Conservation (phyloP, 2,113 vertebrate species). For the Acanthisitta chloris region DNA sequence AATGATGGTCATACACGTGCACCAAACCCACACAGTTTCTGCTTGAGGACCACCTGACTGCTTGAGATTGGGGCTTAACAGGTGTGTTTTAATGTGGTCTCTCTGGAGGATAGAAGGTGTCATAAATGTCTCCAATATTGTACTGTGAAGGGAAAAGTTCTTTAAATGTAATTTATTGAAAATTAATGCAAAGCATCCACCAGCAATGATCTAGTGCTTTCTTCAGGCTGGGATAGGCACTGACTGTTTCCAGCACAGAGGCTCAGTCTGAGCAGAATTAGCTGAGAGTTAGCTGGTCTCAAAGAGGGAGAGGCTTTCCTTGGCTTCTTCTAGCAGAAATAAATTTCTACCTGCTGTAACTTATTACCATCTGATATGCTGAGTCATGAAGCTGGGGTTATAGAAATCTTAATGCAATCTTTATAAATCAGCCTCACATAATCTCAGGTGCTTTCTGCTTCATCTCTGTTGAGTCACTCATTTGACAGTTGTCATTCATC, state of each 20-base stretch:
- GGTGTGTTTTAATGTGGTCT: background rate
- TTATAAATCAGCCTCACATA: conserved; percentile 66
- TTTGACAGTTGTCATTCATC: conserved; percentile 67
- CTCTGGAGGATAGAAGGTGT: background rate
- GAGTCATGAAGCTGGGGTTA: conserved; percentile 64
- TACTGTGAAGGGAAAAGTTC: background rate
- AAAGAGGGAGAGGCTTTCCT: background rate
- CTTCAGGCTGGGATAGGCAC: background rate
- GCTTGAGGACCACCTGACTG: background rate
- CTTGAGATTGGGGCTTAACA: accelerated
- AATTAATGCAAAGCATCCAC: background rate
- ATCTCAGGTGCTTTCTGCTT: conserved; percentile 49
- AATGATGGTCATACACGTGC: accelerated
- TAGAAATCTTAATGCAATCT: conserved; percentile 69
- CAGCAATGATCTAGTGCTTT: background rate
- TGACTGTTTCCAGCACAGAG: background rate
- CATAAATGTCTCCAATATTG: background rate
- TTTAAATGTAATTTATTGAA: background rate
- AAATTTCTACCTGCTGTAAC: conserved; percentile 67
- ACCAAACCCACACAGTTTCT: background rate
- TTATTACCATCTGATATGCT: conserved; percentile 62
- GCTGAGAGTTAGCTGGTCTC: background rate
- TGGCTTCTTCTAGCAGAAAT: conserved; percentile 53
- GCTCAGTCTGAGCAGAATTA: background rate
- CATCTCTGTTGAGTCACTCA: conserved; percentile 61